Percentiles rank a stretch among this genome's conserved stretches.
These are phyloP conservation scores for Drosophila recens DNA, from an alignment of 2,888 invertebrate genomes.

Conservation along the genomic window DNA sequence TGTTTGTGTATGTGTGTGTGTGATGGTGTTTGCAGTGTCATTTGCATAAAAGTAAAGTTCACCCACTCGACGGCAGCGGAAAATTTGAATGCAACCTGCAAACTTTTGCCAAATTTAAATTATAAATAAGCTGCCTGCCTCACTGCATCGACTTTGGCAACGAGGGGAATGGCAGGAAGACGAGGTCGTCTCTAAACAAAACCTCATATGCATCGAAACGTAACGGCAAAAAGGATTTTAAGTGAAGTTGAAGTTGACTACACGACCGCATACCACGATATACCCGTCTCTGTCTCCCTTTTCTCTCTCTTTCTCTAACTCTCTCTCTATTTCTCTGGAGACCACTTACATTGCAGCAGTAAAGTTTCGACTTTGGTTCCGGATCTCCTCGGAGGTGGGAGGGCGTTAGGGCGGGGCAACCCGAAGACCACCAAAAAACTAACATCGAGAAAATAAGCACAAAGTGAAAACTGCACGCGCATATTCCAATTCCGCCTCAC, in stretches of 20 bases:
- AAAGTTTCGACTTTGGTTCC: conserved; percentile 64
- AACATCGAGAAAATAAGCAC: conserved; percentile 68
- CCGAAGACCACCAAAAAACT: conserved; percentile 59
- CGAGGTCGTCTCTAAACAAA: conserved; percentile 69
- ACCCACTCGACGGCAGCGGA: conserved; percentile 73
- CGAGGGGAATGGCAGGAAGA: not conserved
- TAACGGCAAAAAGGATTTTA: conserved; percentile 81
- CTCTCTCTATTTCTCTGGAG: conserved; percentile 38
- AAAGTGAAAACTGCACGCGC: conserved; percentile 74
- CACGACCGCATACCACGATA: conserved; percentile 72
- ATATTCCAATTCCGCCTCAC: conserved; percentile 75
- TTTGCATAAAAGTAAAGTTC: conserved; percentile 81
- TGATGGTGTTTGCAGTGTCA: conserved; percentile 63
- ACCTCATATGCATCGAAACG: conserved; percentile 82
- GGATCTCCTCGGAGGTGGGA: conserved; percentile 3
- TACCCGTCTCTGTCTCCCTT: not conserved
- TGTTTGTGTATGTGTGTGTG: conserved; percentile 24
- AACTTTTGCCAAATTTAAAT: conserved; percentile 79
- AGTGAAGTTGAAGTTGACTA: conserved; percentile 81
- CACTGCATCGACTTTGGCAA: conserved; percentile 35
- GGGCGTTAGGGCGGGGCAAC: not conserved
- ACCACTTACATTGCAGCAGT: conserved; percentile 75
- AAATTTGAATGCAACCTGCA: conserved; percentile 78
- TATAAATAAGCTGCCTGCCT: conserved; percentile 73
- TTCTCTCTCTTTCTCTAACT: not conserved